Evolutionary conservation across 2,888 invertebrate genomes (phyloP).

Genomic region (Ceriagrion tenellum): DNA sequence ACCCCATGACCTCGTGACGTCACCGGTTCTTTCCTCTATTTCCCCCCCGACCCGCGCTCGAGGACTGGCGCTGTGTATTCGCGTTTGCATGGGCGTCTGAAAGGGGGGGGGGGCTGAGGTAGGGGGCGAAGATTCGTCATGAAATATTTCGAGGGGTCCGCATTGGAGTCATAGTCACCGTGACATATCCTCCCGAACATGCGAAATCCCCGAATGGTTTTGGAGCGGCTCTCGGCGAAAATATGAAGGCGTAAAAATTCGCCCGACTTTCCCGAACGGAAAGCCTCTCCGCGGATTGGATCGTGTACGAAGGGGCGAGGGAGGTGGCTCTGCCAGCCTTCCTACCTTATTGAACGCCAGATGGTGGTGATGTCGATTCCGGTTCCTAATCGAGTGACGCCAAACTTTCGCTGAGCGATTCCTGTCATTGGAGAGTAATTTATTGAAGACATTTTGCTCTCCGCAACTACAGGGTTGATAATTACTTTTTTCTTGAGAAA

Average conservation of each 20-base stretch:
- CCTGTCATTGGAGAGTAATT: too few species aligned
- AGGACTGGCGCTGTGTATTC: not conserved
- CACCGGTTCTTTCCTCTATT: not conserved
- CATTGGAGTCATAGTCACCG: not conserved
- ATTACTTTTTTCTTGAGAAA: too few species aligned
- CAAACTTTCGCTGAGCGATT: too few species aligned
- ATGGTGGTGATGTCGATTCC: not conserved
- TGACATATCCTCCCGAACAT: slow-evolving; percentile 21
- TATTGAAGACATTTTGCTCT: too few species aligned
- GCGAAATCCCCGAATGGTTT: slow-evolving; percentile 9
- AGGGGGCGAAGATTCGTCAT: slow-evolving; percentile 24
- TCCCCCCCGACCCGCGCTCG: not conserved
- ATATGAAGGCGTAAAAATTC: not conserved
- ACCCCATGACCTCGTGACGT: slow-evolving; percentile 64
- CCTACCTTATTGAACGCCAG: not conserved
- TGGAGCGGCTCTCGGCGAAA: not conserved
- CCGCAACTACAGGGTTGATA: too few species aligned
- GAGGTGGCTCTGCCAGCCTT: not conserved
- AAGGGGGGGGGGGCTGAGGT: not conserved
- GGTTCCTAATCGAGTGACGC: too few species aligned
- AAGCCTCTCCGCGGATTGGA: not conserved
- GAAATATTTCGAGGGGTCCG: slow-evolving; percentile 27
- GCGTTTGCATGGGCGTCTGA: not conserved
- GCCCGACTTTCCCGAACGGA: not conserved
- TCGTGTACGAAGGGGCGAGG: not conserved